Conservation (phyloP, 2,113 vertebrate species). For the Lophura nycthemera region DNA sequence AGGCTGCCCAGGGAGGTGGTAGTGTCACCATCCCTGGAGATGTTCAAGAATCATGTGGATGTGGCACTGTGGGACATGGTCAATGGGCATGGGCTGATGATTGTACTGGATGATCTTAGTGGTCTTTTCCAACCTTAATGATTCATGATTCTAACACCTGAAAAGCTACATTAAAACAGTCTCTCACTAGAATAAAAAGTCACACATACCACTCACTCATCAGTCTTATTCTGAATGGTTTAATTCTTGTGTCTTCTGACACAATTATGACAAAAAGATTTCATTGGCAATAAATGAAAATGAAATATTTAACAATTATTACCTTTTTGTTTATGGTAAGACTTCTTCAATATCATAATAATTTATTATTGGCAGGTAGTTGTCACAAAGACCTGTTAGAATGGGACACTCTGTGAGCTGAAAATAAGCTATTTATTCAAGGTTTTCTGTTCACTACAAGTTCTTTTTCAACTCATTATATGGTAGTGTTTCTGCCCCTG, state of each 20-base stretch:
- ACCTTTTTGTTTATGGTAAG: neutral
- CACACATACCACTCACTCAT: neutral
- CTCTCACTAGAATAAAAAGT: neutral
- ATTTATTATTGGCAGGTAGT: neutral
- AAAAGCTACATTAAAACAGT: neutral
- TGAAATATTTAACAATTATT: neutral
- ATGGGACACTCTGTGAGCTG: neutral
- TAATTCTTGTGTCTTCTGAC: neutral
- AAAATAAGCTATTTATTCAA: conserved; percentile 25
- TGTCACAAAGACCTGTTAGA: conserved; percentile 1
- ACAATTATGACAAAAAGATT: neutral
- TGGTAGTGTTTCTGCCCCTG: neutral
- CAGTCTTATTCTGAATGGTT: neutral
- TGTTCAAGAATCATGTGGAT: too few relatives aligned
- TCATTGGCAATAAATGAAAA: neutral
- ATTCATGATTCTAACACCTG: neutral
- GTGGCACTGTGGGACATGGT: too few relatives aligned
- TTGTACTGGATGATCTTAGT: too few relatives aligned
- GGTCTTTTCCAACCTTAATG: too few relatives aligned
- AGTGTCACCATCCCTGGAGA: too few relatives aligned
- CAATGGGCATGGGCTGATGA: too few relatives aligned
- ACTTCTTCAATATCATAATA: neutral
- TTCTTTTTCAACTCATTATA: neutral
- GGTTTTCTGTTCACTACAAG: neutral
- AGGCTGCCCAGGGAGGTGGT: too few relatives aligned